phyloP scores from a whole-genome alignment of 2,888 invertebrate genomes.

The Nomada hirtipes region DNA sequence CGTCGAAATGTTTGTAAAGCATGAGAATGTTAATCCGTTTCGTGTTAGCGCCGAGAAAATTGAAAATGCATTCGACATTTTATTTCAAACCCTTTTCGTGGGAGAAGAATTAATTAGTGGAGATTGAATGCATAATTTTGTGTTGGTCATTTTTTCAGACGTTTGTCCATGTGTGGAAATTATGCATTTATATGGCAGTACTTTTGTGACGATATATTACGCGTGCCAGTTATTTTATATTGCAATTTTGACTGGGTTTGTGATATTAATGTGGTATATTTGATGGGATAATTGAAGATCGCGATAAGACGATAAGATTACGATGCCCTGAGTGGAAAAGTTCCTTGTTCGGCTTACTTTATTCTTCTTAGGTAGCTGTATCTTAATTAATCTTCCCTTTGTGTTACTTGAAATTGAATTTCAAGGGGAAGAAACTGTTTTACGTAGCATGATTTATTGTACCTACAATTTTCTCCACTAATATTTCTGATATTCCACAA shows the following conservation, averaged over 20 bases:
- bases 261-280: not conserved
- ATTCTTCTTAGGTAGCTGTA: slow-evolving; percentile 1
- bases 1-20: not conserved
- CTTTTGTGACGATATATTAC: not conserved
- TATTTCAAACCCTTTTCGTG: no score
- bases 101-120: no score
- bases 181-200: not conserved
- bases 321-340: not conserved
- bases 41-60: no score
- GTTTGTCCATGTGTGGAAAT: no score
- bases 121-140: no score
- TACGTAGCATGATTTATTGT: no score
- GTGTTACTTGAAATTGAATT: no score
- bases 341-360: not conserved
- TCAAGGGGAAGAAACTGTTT: no score
- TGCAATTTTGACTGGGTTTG: not conserved
- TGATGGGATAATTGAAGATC: not conserved
- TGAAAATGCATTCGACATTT: not conserved
- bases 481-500: no score
- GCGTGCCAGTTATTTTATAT: not conserved
- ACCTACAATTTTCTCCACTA: no score
- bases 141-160: no score
- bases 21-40: not conserved
- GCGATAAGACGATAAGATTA: not conserved
- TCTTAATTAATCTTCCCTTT: not conserved